These are phyloP conservation scores for Orthonevra nobilis DNA, from an alignment of 2,888 invertebrate species.

Conservation along the genomic window DNA sequence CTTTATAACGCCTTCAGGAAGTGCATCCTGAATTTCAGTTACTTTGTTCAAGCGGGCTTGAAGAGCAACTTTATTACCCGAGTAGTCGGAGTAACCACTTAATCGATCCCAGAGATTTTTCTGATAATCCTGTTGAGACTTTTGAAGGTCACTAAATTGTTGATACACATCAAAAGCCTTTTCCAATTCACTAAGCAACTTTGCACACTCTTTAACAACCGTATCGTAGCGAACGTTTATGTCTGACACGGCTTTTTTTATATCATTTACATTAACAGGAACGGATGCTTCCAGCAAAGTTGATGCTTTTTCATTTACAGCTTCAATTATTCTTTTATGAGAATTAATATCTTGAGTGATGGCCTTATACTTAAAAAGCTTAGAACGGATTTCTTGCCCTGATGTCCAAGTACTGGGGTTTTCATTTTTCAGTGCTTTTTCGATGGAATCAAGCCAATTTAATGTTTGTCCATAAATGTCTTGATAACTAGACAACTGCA, in stretches of 20 bases:
- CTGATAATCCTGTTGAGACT: conserved; percentile 93
- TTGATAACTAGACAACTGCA: conserved; percentile 92
- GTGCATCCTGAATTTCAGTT: conserved; percentile 88
- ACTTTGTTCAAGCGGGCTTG: conserved; percentile 90
- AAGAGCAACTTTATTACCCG: conserved; percentile 92
- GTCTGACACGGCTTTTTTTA: conserved; percentile 86
- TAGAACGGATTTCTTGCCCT: conserved; percentile 91
- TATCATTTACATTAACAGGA: conserved; percentile 81
- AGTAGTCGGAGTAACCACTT: conserved; percentile 90
- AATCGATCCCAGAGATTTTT: conserved; percentile 94
- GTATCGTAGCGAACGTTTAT: conserved; percentile 89
- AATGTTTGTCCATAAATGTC: conserved; percentile 91
- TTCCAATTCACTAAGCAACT: conserved; percentile 87
- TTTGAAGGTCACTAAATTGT: conserved; percentile 92
- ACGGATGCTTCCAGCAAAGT: conserved; percentile 82
- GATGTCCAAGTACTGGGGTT: conserved; percentile 87
- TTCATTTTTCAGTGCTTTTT: conserved; percentile 87
- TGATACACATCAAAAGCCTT: conserved; percentile 89
- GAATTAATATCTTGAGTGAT: conserved; percentile 93
- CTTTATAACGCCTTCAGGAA: conserved; percentile 89
- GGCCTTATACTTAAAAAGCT: conserved; percentile 91
- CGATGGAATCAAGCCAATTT: conserved; percentile 92
- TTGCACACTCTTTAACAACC: conserved; percentile 84
- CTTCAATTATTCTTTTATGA: conserved; percentile 94
- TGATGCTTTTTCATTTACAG: conserved; percentile 93